Evolutionary conservation across 1,140 invertebrate species (phyloP).

Genomic region (Drosophila tristis): DNA sequence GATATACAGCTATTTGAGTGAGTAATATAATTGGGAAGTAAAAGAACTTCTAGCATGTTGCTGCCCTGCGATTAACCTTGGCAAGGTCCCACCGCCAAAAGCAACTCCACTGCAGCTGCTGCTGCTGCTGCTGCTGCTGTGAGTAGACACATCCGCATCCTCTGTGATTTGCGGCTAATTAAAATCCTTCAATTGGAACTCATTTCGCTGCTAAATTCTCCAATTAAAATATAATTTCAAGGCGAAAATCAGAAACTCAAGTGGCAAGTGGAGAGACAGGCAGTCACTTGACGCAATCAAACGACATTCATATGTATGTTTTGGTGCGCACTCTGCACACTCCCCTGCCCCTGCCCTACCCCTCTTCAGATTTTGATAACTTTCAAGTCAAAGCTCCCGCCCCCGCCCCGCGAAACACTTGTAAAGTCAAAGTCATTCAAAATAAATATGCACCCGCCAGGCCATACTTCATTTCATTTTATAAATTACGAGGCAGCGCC

Average conservation of each 20-base stretch:
- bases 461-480: conserved; percentile 80
- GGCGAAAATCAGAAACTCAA: conserved; percentile 13
- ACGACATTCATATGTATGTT: conserved; percentile 8
- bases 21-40: too few relatives aligned
- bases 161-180: background rate
- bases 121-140: too few relatives aligned
- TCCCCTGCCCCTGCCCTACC: background rate
- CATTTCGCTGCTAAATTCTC: too few relatives aligned
- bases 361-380: conserved; percentile 35
- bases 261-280: conserved; percentile 4
- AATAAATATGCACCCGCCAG: conserved; percentile 34
- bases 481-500: conserved; percentile 69
- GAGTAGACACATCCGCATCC: too few relatives aligned
- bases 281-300: background rate
- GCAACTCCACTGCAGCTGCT: too few relatives aligned
- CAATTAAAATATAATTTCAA: conserved; percentile 1
- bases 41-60: too few relatives aligned
- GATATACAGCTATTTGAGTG: too few relatives aligned
- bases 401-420: conserved; percentile 16
- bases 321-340: background rate
- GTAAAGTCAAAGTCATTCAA: conserved; percentile 51
- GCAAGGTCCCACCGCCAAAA: too few relatives aligned
- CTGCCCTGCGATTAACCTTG: too few relatives aligned
- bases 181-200: too few relatives aligned
- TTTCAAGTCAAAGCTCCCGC: conserved; percentile 18